Conservation (phyloP, 2,888 invertebrate species). For the Ormyrus thymus region DNA sequence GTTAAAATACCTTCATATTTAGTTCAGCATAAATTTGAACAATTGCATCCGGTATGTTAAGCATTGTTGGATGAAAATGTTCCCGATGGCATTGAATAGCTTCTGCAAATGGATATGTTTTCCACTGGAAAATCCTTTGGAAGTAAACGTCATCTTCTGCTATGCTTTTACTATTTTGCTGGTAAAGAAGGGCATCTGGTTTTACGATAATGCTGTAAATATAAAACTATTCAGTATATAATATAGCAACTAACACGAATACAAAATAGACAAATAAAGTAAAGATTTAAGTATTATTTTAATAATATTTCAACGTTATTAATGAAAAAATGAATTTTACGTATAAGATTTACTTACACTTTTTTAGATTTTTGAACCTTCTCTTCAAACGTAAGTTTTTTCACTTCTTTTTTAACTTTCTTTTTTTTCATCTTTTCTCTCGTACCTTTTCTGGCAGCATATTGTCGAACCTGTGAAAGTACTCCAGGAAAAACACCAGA, state of each 20-base stretch:
- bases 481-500: slow-evolving; percentile 47
- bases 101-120: slow-evolving; percentile 82
- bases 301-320: not conserved
- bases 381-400: slow-evolving; percentile 86
- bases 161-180: slow-evolving; percentile 78
- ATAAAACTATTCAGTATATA: slow-evolving; percentile 38
- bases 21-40: slow-evolving; percentile 85
- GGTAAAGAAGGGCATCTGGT: slow-evolving; percentile 77
- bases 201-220: slow-evolving; percentile 73
- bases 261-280: too few relatives aligned
- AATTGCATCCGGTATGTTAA: slow-evolving; percentile 84
- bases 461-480: slow-evolving; percentile 72
- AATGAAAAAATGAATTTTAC: not conserved
- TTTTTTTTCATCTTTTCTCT: slow-evolving; percentile 84
- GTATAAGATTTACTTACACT: slow-evolving; percentile 71
- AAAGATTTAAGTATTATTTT: not conserved
- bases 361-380: slow-evolving; percentile 81
- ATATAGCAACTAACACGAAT: too few relatives aligned
- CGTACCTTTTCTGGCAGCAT: slow-evolving; percentile 90
- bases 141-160: slow-evolving; percentile 82
- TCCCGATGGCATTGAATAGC: slow-evolving; percentile 88
- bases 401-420: slow-evolving; percentile 85
- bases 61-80: slow-evolving; percentile 88
- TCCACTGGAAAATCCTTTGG: slow-evolving; percentile 77
- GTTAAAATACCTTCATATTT: slow-evolving; percentile 80